Base-by-base conservation (phyloP, 1,140 invertebrate genomes). In the Drosophila nikananu region DNA sequence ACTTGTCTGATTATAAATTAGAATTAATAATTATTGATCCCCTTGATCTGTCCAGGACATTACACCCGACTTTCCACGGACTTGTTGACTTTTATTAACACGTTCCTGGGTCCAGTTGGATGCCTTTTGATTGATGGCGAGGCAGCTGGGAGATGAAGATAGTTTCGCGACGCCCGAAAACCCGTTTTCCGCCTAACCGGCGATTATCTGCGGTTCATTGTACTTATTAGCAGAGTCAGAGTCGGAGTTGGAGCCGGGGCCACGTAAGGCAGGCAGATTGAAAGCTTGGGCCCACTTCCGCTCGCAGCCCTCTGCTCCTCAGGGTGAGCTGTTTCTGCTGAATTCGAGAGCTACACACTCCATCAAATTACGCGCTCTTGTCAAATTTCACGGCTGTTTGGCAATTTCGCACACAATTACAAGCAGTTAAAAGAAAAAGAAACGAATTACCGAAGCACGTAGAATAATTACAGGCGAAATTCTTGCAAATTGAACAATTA, bases 141-240 rank as follows among this genome's bases (percentile, higher is more conserved):
- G 48, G 44, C 41, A 30, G 49, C 35, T 64, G 30, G 19, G 58
- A 66, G 63, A 44, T 66, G 62, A 44, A 71, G 54, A 79, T 76
- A 64, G 70, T 86, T 86, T 66, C 44, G 63, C 64, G 48, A 61
- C 42, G 30, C 61, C 73, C 60, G 52, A 70, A 84, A 89, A 89
- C 86, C 81, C 67, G 86, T 89, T 89, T 86, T 64, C 74, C 59
- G 51, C 62, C 51, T 51, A 83, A 81, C 68, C 78, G 74, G 41
- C 78, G 81, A 90, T 89, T 86, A 89, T 86, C 81, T 76, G 65
- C 73, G 81, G 86, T 89, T 89, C 84, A 89, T 75, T 86, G 86
- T 90, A 89, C 84, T 83, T 79, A 79, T 81, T 80, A 68, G 67
- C 67, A 76, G 42, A 74, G 17, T 17, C 25, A 42, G 41, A 71